Evolutionary conservation across 2,888 invertebrate species (phyloP).

Genomic region (Achlya flavicornis): DNA sequence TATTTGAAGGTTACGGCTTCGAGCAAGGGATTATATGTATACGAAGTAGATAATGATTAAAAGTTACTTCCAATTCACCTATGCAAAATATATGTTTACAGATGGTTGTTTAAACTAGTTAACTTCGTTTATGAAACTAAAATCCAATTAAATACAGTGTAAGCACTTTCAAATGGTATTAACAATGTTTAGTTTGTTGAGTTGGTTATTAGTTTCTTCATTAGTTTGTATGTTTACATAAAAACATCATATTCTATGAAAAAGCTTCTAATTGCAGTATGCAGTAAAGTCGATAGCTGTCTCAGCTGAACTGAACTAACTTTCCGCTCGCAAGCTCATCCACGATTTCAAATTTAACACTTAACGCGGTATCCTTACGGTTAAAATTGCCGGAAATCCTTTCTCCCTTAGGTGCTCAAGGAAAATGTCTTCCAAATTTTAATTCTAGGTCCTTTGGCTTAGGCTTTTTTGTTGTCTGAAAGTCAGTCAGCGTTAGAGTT

Average conservation of each 20-base stretch:
- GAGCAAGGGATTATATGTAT: background rate
- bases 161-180: slow-evolving; percentile 37
- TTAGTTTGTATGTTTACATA: slow-evolving; percentile 24
- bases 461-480: too few species aligned
- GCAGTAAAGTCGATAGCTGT: background rate
- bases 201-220: slow-evolving; percentile 36
- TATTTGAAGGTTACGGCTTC: background rate
- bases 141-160: slow-evolving; percentile 46
- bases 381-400: too few species aligned
- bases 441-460: too few species aligned
- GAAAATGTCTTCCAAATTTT: too few species aligned
- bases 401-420: too few species aligned
- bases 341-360: too few species aligned
- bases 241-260: background rate
- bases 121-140: slow-evolving; percentile 43
- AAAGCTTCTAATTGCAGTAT: background rate
- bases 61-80: background rate
- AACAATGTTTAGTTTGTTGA: slow-evolving; percentile 30
- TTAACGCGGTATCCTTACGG: too few species aligned
- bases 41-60: background rate
- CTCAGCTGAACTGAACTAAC: too few species aligned
- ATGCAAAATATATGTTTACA: slow-evolving; percentile 25
- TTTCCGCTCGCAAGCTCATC: too few species aligned
- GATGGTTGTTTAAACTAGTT: slow-evolving; percentile 33
- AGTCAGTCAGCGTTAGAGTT: too few species aligned